These are phyloP conservation scores for Vireo griseus DNA, from an alignment of 2,797 vertebrate species.

Conservation along the genomic window DNA sequence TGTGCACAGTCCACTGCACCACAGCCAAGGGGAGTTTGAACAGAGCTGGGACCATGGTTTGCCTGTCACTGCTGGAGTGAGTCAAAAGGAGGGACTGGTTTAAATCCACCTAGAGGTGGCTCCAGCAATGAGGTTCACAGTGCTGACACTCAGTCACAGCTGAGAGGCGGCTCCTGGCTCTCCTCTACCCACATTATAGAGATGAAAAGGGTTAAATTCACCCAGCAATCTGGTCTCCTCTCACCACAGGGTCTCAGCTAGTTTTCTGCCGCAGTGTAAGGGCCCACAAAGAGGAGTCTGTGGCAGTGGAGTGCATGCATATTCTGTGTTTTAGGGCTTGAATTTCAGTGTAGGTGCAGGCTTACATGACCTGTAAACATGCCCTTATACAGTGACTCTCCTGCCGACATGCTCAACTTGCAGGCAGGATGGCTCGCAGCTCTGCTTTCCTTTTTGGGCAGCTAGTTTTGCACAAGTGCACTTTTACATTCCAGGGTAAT, in stretches of 20 bases:
- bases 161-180: neutral
- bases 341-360: neutral
- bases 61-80: neutral
- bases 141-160: neutral
- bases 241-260: neutral
- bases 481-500: constrained; percentile 45
- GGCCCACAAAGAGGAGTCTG: accelerated
- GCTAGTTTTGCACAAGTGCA: constrained; percentile 35
- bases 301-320: neutral
- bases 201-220: neutral
- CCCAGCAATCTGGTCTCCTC: neutral
- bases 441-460: constrained; percentile 58
- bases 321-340: neutral
- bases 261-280: neutral
- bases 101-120: neutral
- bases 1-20: neutral
- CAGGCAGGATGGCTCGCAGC: constrained; percentile 14
- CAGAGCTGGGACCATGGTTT: neutral
- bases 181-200: accelerated
- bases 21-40: neutral
- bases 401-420: neutral
- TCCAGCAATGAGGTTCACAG: neutral
- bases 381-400: constrained; percentile 43
- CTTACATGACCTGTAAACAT: constrained; percentile 44
- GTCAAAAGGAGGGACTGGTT: neutral